Evolutionary conservation across 2,113 vertebrate genomes (phyloP), one percentile per base, ranked within the genome.

Genomic region (Megaceryle maxima): DNA sequence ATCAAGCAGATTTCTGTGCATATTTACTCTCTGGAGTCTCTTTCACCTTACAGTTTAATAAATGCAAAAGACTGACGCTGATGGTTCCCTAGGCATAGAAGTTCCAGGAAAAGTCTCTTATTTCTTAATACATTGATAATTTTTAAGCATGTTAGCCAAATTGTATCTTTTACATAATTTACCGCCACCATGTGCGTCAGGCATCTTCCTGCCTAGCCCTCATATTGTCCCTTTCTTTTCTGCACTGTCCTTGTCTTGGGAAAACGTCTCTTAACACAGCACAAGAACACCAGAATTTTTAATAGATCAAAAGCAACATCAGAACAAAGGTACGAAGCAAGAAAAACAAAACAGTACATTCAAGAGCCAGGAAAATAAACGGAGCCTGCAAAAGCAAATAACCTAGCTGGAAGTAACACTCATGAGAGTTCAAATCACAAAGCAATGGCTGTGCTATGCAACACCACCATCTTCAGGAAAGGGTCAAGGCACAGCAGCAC

Each of bases 381-480:
- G 0, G 46, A 88, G 56, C 70, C 68, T 70, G 59, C 72, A 94
- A 94, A 95, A 95, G 73, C 88, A 94, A 96, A 95, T 39, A 93
- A 81, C 60, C 60, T 72, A 76, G 78, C 67, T 93, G 74, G 80
- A 89, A 92, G 73, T 77, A 94, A 62, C 41, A 26, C 66, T 73
- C 44, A 16, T 5, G 20, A 55, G 41, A 81, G 80, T 35, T 78
- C 88, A 44, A 21, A 59, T 31, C 69, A 26, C 0, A 2, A 59
- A 86, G 37, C n/a, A 73, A 62, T 10, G 50, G 18, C 88, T 59
- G 48, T 29, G 69, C 83, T 96, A 18, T 69, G 83, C 95, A 97
- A 95, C 88, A 96, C 74, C 81, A 97, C 95, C 95, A 94, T 14
- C 96, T 96, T 91, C 95, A 94, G 96, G 96, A 93, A 82, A 73